phyloP scores from a whole-genome alignment of 2,113 vertebrate species.

The Scolopax mira region DNA sequence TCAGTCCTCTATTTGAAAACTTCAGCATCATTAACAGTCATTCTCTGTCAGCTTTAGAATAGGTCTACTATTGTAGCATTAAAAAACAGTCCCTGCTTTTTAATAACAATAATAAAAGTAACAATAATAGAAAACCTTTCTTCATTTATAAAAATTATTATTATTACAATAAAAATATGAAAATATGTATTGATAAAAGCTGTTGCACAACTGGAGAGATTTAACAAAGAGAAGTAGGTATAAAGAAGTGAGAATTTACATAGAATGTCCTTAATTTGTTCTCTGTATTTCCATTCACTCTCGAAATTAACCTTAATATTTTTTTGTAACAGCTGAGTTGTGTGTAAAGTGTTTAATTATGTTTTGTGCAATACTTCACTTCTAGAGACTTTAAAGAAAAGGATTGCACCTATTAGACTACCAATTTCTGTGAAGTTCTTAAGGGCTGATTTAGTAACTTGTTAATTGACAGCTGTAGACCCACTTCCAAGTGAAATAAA shows the following conservation, averaged over 20 bases:
- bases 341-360: background rate
- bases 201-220: background rate
- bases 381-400: background rate
- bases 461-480: constrained; percentile 19
- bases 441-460: background rate
- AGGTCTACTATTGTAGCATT: background rate
- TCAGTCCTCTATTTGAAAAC: background rate
- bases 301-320: background rate
- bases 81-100: background rate
- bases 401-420: background rate
- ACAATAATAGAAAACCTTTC: background rate
- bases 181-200: background rate
- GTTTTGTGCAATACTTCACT: background rate
- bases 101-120: background rate
- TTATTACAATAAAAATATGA: background rate
- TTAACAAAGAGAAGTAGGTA: background rate
- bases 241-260: background rate
- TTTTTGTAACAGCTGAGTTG: background rate
- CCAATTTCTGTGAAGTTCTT: background rate
- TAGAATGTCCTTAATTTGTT: background rate
- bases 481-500: constrained; percentile 17
- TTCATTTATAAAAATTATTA: background rate
- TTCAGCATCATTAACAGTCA: background rate
- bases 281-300: background rate
- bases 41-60: background rate